Evolutionary conservation across 92 coral and sea anemone species (phyloP).

Genomic region (Heteractis magnifica): DNA sequence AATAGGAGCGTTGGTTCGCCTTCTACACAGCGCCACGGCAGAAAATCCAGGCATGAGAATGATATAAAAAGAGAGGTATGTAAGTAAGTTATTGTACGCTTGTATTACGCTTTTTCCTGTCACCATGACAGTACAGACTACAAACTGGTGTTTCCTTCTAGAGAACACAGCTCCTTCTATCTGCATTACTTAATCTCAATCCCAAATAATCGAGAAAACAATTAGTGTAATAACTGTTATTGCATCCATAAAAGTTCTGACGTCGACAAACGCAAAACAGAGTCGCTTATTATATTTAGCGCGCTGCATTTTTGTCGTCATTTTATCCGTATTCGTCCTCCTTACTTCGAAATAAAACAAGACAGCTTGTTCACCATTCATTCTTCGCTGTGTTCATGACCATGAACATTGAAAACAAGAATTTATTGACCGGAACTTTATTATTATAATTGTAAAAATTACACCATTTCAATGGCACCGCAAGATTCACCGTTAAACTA

Average conservation of each 20-base stretch:
- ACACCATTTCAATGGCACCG: neutral
- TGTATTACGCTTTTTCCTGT: neutral
- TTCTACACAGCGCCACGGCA: conserved; percentile 12
- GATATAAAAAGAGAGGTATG: conserved; percentile 39
- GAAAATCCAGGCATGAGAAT: conserved; percentile 39
- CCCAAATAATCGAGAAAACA: neutral
- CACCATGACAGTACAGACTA: conserved; percentile 31
- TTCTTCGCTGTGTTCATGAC: neutral
- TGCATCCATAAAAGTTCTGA: neutral
- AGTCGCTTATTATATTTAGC: neutral
- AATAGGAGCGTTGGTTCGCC: conserved; percentile 24
- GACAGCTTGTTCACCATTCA: conserved; percentile 4
- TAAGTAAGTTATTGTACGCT: neutral
- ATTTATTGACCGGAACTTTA: conserved; percentile 3
- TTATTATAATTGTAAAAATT: neutral
- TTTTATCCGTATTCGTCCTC: neutral
- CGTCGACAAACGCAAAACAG: neutral
- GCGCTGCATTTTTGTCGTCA: neutral
- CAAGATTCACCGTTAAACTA: neutral
- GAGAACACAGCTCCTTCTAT: neutral
- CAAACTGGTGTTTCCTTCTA: conserved; percentile 1
- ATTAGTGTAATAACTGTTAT: neutral
- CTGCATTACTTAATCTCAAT: neutral
- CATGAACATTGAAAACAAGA: neutral
- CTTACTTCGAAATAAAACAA: neutral